Base-by-base conservation (phyloP, 2,888 invertebrate genomes). In the Lasioglossum leucozonium region DNA sequence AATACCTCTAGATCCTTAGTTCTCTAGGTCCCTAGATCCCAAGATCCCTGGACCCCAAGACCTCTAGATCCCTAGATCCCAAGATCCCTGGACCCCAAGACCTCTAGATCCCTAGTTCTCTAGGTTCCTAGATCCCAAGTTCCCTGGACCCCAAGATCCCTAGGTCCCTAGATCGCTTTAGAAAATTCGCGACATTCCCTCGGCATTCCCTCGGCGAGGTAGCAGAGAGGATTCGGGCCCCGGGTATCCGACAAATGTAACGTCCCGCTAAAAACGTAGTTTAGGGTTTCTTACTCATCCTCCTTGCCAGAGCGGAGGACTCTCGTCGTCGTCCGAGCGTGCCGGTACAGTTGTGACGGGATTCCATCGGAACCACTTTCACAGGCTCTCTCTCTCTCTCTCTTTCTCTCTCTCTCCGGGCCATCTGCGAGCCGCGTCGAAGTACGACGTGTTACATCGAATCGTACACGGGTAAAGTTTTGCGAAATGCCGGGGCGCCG, bases 211-310 rank as follows among this genome's bases (percentile, higher is more conserved):
- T 77, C 2, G 80, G 74, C 18, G 79, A 67, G 79, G 80, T 76
- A 73, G 75, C 67, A 82, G 65, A n/a, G n/a, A n/a, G 71, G 71
- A 74, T 85, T 82, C 81, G 86, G 86, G 67, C 78, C 78, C 44
- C 69, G 92, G 92, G 91, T 91, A 93, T 93, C 90, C 93, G 89
- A 93, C 93, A 93, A 93, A 93, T 93, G 93, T 93, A 92, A 93
- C 91, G 88, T 87, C 86, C 84, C 77, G 77, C 82, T 88, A 94
- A 93, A 93, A 94, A 91, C 82, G 88, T 91, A 89, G 89, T 91
- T 92, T 87, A 89, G 82, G 74, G 82, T 89, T 92, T 92, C 92
- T 93, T 90, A 83, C 76, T 77, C 78, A 87, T 65, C 77, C 77
- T 30, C 44, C 65, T 30, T 34, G 51, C 51, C 51, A 10, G 8